Conservation (phyloP, 2,888 invertebrate genomes). For the Ramazzottius varieornatus region DNA sequence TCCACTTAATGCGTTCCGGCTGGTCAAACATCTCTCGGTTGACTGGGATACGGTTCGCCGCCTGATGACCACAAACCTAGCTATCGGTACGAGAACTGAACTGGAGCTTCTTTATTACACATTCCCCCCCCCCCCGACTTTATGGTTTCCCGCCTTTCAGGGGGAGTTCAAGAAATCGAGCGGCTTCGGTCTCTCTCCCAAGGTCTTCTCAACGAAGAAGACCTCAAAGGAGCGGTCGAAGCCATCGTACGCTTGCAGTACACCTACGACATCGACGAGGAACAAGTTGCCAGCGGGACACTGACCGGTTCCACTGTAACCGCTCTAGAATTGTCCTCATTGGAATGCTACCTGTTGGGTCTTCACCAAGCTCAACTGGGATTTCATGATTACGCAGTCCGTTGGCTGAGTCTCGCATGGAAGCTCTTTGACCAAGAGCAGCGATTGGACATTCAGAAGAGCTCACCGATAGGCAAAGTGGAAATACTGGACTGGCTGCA, state of each 20-base stretch:
- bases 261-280: not conserved
- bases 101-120: not conserved
- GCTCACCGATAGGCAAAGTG: not conserved
- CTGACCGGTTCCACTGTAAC: not conserved
- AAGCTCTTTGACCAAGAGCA: not conserved
- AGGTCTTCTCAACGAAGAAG: not conserved
- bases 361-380: not conserved
- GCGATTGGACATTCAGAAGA: no score
- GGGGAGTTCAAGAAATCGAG: not conserved
- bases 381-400: not conserved
- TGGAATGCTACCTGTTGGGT: not conserved
- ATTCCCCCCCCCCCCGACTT: no score
- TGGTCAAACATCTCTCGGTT: not conserved
- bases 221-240: not conserved
- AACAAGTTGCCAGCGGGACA: not conserved
- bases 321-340: not conserved
- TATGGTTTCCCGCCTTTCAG: no score
- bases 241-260: not conserved
- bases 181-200: not conserved
- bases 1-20: not conserved
- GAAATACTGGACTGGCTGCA: slow-evolving; percentile 1
- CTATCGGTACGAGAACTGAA: not conserved
- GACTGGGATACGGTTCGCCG: not conserved
- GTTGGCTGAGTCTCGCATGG: not conserved
- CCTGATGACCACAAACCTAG: not conserved